Evolutionary conservation across 2,797 vertebrate genomes (phyloP), one percentile per base, ranked within the genome.

Genomic region (Myotis vivesi): DNA sequence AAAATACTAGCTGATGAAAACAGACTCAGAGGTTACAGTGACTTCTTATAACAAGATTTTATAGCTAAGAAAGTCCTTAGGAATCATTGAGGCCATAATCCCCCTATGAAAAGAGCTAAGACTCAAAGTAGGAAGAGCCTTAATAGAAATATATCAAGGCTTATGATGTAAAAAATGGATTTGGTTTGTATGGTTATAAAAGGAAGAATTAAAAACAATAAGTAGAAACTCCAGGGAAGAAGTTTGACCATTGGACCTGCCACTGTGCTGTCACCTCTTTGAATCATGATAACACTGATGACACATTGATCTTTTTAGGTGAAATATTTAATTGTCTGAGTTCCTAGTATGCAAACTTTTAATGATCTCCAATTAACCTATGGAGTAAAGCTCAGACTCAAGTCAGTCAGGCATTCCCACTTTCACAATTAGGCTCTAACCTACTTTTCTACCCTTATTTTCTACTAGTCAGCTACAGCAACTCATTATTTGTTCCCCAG

Each of bases 291-390:
- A 91, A 86, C 28, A 76, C 5, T 71, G 36, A 87, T 93, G n/a
- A 81, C 20, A 95, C 28, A 53, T 51, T 46, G 7, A 53, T 71
- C 2, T 79, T 95, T 68, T 25, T 7, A 81, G 30, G 15, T 71
- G 75, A 77, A 92, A 92, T 87, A 89, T 25, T 33, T 92, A n/a
- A 84, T 89, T 81, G 51, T 87, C 13, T 88, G 68, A 94, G 20
- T 66, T 96, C 5, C 20, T 87, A 22, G 20, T 49, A 80, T 76
- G 75, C 3, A 94, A 91, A 91, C 6, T 81, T 96, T 86, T 81
- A 22, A 79, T 87, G 10, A 30, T 72, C 28, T 38, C 30, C 51
- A 95, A 76, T 22, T 72, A 68, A 79, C 10, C 5, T 71, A 72
- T 0, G 85, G 19, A 79, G 19, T 82, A 66, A 84, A 87, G 53